Percentiles rank a stretch among this genome's conserved stretches.
Conservation (phyloP, 2,888 invertebrate species). For the Leptinotarsa haldemani region DNA sequence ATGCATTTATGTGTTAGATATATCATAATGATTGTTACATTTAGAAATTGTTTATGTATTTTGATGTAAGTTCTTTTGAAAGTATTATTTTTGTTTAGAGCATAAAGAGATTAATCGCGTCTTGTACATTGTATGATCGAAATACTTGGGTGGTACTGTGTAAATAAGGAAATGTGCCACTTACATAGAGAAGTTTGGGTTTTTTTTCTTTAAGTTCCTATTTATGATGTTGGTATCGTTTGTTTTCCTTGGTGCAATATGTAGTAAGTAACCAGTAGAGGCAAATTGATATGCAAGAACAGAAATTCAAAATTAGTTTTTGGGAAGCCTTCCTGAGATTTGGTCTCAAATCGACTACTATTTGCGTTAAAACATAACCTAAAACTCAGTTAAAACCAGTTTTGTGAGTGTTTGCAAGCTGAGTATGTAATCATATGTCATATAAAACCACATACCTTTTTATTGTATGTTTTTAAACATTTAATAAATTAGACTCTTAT, state of each 20-base stretch:
- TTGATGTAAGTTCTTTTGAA: slow-evolving; percentile 56
- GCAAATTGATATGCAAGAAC: slow-evolving; percentile 8
- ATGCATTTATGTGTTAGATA: slow-evolving; percentile 62
- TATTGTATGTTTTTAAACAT: slow-evolving; percentile 57
- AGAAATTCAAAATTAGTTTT: neutral
- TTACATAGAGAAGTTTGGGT: slow-evolving; percentile 22
- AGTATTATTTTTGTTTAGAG: slow-evolving; percentile 12
- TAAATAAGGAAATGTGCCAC: slow-evolving; percentile 37
- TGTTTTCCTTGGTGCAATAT: slow-evolving; percentile 26
- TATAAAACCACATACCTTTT: slow-evolving; percentile 51
- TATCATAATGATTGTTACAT: slow-evolving; percentile 61
- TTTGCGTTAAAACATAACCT: slow-evolving; percentile 1
- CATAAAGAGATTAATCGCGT: slow-evolving; percentile 12
- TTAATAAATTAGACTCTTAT: slow-evolving; percentile 55
- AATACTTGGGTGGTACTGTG: slow-evolving; percentile 33
- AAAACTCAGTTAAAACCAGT: slow-evolving; percentile 11
- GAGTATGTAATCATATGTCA: slow-evolving; percentile 42
- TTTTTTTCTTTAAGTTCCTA: slow-evolving; percentile 25
- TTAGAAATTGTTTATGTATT: slow-evolving; percentile 64
- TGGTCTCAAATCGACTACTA: neutral
- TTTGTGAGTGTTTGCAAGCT: neutral
- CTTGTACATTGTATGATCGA: slow-evolving; percentile 25
- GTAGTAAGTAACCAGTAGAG: neutral
- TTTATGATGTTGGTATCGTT: slow-evolving; percentile 13
- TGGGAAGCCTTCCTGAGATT: neutral